phyloP scores from a whole-genome alignment of 2,113 vertebrate species.

The Upupa epops region DNA sequence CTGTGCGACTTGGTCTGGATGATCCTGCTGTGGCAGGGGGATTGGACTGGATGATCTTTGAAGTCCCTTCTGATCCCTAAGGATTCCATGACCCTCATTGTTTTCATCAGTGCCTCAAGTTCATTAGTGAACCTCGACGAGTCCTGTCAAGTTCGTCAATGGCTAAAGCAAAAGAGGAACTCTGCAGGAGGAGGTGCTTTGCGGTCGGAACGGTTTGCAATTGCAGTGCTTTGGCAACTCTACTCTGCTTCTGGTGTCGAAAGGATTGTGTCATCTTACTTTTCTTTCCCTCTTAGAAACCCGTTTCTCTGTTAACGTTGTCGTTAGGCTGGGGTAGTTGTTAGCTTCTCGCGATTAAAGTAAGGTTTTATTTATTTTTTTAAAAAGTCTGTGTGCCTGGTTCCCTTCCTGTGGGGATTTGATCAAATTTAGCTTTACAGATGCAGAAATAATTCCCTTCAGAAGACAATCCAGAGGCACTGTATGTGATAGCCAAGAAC shows the following conservation, averaged over 20 bases:
- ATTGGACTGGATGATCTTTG: no score
- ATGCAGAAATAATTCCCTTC: slow-evolving; percentile 48
- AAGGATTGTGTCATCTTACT: background rate
- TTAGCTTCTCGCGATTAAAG: background rate
- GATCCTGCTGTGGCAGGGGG: no score
- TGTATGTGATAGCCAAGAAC: background rate
- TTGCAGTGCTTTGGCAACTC: background rate
- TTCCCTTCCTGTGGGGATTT: slow-evolving; percentile 32
- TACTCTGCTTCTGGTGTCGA: background rate
- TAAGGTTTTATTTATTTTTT: background rate
- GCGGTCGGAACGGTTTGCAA: background rate
- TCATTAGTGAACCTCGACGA: background rate
- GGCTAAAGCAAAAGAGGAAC: background rate
- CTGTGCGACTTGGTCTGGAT: no score
- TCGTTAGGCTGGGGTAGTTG: slow-evolving; percentile 3
- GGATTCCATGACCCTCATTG: background rate
- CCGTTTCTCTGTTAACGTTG: background rate
- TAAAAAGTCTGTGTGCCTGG: background rate
- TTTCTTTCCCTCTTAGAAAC: background rate
- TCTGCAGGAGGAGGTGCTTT: background rate
- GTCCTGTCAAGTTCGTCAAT: background rate
- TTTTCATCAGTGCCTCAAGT: background rate
- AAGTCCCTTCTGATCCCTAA: no score
- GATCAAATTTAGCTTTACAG: slow-evolving; percentile 58
- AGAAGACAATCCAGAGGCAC: background rate